Evolutionary conservation across 2,797 vertebrate species (phyloP), one percentile per base, ranked within the genome.

Genomic region (Zenarchopterus dispar): DNA sequence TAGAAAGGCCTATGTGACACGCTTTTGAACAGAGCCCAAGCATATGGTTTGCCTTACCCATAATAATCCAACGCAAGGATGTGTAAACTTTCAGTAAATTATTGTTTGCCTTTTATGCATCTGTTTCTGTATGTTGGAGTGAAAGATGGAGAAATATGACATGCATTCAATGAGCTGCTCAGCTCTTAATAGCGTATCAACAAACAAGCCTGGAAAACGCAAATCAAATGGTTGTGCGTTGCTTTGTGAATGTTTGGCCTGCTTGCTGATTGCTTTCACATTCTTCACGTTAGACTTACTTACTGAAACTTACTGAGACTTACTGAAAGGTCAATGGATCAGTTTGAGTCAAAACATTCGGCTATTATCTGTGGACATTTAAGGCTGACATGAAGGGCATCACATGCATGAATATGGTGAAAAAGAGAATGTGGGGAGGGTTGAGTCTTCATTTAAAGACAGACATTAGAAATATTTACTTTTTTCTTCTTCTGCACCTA

Each of bases 221-320:
- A 80, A 78, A 78, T 77, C 47, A 7, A 56, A 70, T 49, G 39
- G 61, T 59, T 72, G 65, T 74, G 77, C 67, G 65, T 56, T 39
- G 51, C 50, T 62, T 44, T 48, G 70, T 60, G 82, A 86, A 87
- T 85, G 83, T 89, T 87, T 80, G 70, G 45, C 24, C 60, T 5
- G 13, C 13, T 39, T 39, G 36, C 36, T 39, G 36, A 60, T 74
- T 56, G 61, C 26, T 9, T 62, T 78, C 53, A 13, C 31, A 42
- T 62, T 76, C 55, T 18, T 62, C 36, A 33, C 28, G 18, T 49
- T 24, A n/a, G n/a, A n/a, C n/a, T n/a, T n/a, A n/a, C n/a, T n/a
- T n/a, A n/a, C n/a, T n/a, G n/a, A n/a, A n/a, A n/a, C n/a, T n/a
- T n/a, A 24, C 49, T 60, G 62, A 67, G n/a, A 17, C 48, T 69